A percentile compares a stretch with the other conserved stretches of the same genome.
Conservation (phyloP, 2,113 vertebrate genomes). For the Raja brachyura region DNA sequence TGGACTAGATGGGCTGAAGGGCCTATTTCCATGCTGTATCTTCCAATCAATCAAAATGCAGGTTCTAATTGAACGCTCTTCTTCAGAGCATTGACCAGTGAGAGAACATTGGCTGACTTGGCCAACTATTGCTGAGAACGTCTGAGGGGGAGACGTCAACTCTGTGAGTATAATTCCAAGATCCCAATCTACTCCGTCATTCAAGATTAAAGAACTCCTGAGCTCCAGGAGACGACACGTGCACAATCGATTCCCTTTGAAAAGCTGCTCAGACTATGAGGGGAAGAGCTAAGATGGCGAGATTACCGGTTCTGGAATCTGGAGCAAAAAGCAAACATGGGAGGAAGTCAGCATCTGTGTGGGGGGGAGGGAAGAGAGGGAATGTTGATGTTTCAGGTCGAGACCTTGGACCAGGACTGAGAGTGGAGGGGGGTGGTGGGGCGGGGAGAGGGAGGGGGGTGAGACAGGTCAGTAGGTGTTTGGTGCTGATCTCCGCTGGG, state of each 20-base stretch:
- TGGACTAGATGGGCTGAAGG: no score
- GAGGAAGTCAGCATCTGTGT: no score
- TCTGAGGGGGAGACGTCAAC: neutral
- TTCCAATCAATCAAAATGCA: no score
- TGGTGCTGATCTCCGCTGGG: no score
- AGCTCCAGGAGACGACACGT: neutral
- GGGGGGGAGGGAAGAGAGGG: no score
- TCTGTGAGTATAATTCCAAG: neutral
- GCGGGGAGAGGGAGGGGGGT: no score
- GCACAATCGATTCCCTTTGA: neutral
- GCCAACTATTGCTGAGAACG: neutral
- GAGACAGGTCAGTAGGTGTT: no score
- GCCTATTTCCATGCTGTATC: no score
- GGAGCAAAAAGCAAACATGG: neutral
- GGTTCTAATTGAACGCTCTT: neutral
- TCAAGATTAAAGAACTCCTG: no score
- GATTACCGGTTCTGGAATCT: neutral
- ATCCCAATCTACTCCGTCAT: neutral
- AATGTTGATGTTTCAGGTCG: no score
- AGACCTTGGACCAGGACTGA: no score
- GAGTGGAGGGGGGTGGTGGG: no score
- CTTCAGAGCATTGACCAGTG: neutral
- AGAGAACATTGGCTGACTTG: neutral
- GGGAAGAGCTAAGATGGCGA: neutral
- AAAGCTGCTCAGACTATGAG: neutral